Conservation (phyloP, 2,888 invertebrate species). For the Griposia aprilina region DNA sequence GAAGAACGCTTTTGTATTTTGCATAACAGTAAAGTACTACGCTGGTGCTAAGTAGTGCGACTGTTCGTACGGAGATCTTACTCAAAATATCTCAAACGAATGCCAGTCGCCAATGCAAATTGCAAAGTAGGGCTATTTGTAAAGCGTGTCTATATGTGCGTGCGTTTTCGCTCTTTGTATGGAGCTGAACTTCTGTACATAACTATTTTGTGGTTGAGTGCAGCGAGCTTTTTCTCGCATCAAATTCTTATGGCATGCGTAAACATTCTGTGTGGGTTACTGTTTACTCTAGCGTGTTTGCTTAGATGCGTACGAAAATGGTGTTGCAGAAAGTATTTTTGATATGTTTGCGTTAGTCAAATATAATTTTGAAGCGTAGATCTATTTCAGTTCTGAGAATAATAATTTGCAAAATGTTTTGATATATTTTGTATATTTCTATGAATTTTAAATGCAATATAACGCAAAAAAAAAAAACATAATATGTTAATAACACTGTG, state of each 20-base stretch:
- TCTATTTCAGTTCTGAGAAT: neutral
- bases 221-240: conserved; percentile 69
- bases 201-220: conserved; percentile 58
- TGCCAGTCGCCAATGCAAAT: neutral
- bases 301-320: conserved; percentile 50
- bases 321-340: conserved; percentile 34
- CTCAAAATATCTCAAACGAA: neutral
- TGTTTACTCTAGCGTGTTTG: conserved; percentile 61
- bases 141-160: neutral
- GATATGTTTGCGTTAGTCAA: conserved; percentile 14
- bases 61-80: neutral
- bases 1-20: neutral
- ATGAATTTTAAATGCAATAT: neutral
- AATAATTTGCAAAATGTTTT: neutral
- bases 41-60: too few relatives aligned
- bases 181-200: conserved; percentile 6
- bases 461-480: neutral
- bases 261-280: conserved; percentile 57
- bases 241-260: conserved; percentile 66
- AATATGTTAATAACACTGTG: too few relatives aligned
- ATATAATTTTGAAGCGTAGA: conserved; percentile 14
- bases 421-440: neutral
- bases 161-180: neutral
- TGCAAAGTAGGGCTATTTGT: neutral
- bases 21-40: neutral